These are phyloP conservation scores for Malacosoma neustria DNA, from an alignment of 2,888 invertebrate species.

Conservation along the genomic window DNA sequence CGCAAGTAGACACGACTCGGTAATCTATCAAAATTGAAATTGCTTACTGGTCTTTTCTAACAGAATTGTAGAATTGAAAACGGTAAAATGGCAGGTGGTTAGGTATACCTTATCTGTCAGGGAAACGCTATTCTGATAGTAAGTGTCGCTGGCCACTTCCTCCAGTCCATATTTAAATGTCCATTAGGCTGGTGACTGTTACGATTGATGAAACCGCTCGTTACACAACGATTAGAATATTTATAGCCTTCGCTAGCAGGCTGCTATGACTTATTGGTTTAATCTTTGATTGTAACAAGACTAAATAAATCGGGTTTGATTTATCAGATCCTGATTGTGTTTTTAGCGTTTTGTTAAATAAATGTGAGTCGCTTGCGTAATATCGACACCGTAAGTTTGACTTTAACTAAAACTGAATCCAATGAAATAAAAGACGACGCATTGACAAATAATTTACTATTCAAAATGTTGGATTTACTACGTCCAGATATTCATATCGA, in stretches of 20 bases:
- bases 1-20: too few relatives aligned
- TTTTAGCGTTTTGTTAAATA: neutral
- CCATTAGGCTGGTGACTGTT: constrained; percentile 9
- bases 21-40: too few relatives aligned
- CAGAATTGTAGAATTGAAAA: too few relatives aligned
- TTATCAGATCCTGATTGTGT: constrained; percentile 1
- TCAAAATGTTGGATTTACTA: too few relatives aligned
- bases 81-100: constrained; percentile 17
- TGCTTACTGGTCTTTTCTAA: too few relatives aligned
- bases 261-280: constrained; percentile 24
- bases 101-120: constrained; percentile 22
- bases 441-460: too few relatives aligned
- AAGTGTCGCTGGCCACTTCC: constrained; percentile 21
- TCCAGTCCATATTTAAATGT: constrained; percentile 28
- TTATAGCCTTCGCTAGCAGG: constrained; percentile 22
- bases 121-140: constrained; percentile 19
- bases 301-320: constrained; percentile 1
- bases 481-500: too few relatives aligned
- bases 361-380: too few relatives aligned
- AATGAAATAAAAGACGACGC: too few relatives aligned
- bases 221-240: constrained; percentile 20
- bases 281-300: neutral
- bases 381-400: too few relatives aligned
- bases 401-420: too few relatives aligned
- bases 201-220: constrained; percentile 29